A percentile compares a stretch with the other conserved stretches of the same genome.
Conservation (phyloP, 2,888 invertebrate species). For the Athalia cordata region DNA sequence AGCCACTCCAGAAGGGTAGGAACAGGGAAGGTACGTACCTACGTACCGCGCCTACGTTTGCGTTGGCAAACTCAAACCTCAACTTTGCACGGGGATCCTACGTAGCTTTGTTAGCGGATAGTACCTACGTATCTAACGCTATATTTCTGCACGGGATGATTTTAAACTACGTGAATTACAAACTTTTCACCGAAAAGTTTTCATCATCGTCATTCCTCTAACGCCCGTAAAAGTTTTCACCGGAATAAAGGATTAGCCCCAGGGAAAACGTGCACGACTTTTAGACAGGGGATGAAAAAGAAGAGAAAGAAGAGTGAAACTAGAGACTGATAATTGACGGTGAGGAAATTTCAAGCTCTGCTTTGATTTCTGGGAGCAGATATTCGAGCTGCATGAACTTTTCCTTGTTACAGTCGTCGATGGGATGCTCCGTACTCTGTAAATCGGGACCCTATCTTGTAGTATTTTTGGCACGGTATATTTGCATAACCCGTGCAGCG, state of each 20-base stretch:
- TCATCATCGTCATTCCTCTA: not conserved
- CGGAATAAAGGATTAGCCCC: not conserved
- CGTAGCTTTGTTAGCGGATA: not conserved
- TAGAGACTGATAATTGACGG: no score
- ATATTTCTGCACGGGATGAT: not conserved
- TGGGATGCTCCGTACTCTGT: slow-evolving; percentile 18
- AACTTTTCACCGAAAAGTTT: slow-evolving; percentile 10
- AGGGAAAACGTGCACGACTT: not conserved
- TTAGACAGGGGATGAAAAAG: no score
- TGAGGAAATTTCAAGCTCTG: no score
- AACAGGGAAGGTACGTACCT: slow-evolving; percentile 2
- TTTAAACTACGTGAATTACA: not conserved
- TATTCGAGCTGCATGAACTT: no score
- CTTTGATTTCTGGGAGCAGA: not conserved
- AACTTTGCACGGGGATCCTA: not conserved
- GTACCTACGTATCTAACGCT: no score
- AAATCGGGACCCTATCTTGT: slow-evolving; percentile 34
- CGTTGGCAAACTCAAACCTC: no score
- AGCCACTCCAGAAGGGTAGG: no score
- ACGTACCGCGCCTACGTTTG: not conserved
- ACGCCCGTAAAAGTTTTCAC: not conserved
- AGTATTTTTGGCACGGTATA: slow-evolving; percentile 41
- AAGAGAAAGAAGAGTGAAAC: no score
- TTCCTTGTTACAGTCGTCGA: not conserved
- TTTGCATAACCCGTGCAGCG: slow-evolving; percentile 45